Conservation (phyloP, 2,888 invertebrate species). For the Dryobota labecula region DNA sequence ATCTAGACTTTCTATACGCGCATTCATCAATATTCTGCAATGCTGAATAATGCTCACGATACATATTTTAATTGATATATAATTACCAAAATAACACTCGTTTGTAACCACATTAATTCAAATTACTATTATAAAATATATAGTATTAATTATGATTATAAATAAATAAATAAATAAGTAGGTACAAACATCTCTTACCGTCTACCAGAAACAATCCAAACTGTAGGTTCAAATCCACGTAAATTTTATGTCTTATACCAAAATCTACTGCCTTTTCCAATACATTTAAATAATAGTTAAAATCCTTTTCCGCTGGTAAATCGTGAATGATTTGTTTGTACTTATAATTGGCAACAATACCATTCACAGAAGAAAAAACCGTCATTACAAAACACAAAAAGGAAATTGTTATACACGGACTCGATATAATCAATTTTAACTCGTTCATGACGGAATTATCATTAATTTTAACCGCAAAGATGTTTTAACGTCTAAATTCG, state of each 20-base stretch:
- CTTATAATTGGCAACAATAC: slow-evolving; percentile 10
- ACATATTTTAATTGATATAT: neutral
- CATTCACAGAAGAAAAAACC: slow-evolving; percentile 19
- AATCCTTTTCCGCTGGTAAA: slow-evolving; percentile 70
- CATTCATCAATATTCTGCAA: neutral
- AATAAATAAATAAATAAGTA: no score
- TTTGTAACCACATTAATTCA: neutral
- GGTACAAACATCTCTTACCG: slow-evolving; percentile 69
- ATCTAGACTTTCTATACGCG: neutral
- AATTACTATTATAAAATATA: neutral
- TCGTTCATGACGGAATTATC: slow-evolving; percentile 6
- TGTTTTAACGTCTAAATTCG: slow-evolving; percentile 60
- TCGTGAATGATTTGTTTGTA: slow-evolving; percentile 33
- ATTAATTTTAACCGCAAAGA: slow-evolving; percentile 30
- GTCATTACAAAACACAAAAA: slow-evolving; percentile 6
- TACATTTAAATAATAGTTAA: slow-evolving; percentile 68
- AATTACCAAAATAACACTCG: neutral
- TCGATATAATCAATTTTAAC: slow-evolving; percentile 36
- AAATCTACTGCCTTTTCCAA: slow-evolving; percentile 71
- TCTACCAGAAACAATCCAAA: slow-evolving; percentile 79
- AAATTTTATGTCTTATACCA: slow-evolving; percentile 63
- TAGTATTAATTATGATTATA: no score
- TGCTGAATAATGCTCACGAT: neutral
- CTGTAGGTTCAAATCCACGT: slow-evolving; percentile 74
- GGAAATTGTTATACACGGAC: slow-evolving; percentile 18